A percentile compares a stretch with the other conserved stretches of the same genome.
These are phyloP conservation scores for Rhyzopertha dominica DNA, from an alignment of 1,140 invertebrate species.

Conservation along the genomic window DNA sequence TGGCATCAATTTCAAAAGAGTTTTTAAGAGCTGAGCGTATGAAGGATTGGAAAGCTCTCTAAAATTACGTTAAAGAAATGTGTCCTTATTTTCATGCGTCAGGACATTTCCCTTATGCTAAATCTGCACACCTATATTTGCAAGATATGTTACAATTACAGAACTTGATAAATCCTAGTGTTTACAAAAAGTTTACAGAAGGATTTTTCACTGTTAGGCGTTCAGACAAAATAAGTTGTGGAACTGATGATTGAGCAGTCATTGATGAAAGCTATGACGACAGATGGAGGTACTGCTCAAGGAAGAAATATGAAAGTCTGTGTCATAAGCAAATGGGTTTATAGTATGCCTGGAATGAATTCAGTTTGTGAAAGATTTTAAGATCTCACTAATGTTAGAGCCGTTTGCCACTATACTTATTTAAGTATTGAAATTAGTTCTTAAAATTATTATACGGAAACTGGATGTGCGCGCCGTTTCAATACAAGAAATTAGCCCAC, in stretches of 20 bases:
- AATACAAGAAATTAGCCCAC: too few species aligned
- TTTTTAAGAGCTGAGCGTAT: slow-evolving; percentile 40
- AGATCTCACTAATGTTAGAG: slow-evolving; percentile 35
- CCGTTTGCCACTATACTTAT: too few species aligned
- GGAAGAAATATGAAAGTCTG: slow-evolving; percentile 40
- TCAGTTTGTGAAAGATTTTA: slow-evolving; percentile 34
- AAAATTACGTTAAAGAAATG: slow-evolving; percentile 40
- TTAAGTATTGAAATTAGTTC: too few species aligned
- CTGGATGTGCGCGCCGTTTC: too few species aligned
- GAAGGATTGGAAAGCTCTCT: slow-evolving; percentile 43
- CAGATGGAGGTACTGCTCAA: slow-evolving; percentile 39
- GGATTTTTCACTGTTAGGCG: slow-evolving; percentile 35
- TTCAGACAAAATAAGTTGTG: slow-evolving; percentile 17
- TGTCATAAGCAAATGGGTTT: slow-evolving; percentile 42
- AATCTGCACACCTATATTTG: slow-evolving; percentile 40
- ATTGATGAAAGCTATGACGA: slow-evolving; percentile 45
- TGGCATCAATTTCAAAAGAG: slow-evolving; percentile 36
- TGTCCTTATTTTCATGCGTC: slow-evolving; percentile 46
- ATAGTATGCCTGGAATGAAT: slow-evolving; percentile 31
- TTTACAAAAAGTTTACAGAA: slow-evolving; percentile 35
- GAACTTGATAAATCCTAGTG: slow-evolving; percentile 27
- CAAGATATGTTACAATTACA: slow-evolving; percentile 40
- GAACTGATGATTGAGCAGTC: slow-evolving; percentile 40
- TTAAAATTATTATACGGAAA: too few species aligned
- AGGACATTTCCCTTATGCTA: slow-evolving; percentile 37